Evolutionary conservation across 2,797 vertebrate genomes (phyloP), one percentile per base, ranked within the genome.

Genomic region (Moxostoma hubbsi): DNA sequence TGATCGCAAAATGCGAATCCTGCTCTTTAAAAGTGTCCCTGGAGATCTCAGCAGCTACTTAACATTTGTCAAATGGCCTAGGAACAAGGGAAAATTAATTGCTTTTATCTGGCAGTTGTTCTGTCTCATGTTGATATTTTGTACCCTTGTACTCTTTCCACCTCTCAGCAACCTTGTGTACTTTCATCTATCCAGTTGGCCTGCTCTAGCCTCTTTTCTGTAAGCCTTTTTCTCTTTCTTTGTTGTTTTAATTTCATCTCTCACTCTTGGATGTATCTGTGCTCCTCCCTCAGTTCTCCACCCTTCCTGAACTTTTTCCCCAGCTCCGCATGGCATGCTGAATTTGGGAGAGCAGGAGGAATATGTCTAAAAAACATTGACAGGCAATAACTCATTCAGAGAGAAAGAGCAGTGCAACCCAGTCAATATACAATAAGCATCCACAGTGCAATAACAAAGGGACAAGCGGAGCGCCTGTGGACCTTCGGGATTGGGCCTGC

Each of bases 181-280:
- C n/a, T 67, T 73, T 59, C 36, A 15, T 65, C 24, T 49, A 61
- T 65, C 51, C 71, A 15, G 4, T 53, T 79, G n/a, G 4, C 58
- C 68, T 13, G 47, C 61, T 55, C 43, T 62, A 9, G 73, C 15
- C 1, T 45, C 9, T 10, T 9, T 75, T n/a, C n/a, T 15, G 10
- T 59, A 63, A 24, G 12, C 9, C 53, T 76, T 75, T 54, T 62
- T 45, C 13, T 70, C 18, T 73, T 69, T 72, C 49, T 79, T 70
- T 74, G 72, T 82, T 86, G 71, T 78, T 82, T 80, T 82, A 53
- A 50, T 70, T 74, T 65, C 54, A 77, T 79, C 63, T 71, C 82
- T 77, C 78, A 71, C 77, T 79, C 75, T 82, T 75, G 77, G 66
- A 79, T 84, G 18, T 75, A 78, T 84, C 74, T 49, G 24, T 72